These are phyloP conservation scores for Apis laboriosa DNA, from an alignment of 1,140 invertebrate species.

Conservation along the genomic window DNA sequence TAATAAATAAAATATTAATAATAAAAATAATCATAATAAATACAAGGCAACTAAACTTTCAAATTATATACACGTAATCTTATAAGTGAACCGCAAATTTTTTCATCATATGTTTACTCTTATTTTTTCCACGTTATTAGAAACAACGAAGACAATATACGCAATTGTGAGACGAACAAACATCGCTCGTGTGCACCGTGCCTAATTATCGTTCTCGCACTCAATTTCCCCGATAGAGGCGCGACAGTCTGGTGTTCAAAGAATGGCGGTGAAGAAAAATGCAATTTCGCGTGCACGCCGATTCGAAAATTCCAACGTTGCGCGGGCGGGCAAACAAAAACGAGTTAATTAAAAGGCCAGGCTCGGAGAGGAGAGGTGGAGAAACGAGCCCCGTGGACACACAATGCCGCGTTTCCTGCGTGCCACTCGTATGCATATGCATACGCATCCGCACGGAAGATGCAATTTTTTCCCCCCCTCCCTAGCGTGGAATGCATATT, in stretches of 20 bases:
- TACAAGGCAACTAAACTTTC: no score
- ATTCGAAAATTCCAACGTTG: conserved; percentile 32
- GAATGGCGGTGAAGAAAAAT: conserved; percentile 46
- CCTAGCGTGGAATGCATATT: conserved; percentile 34
- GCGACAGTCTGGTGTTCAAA: conserved; percentile 19
- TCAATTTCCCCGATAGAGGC: background rate
- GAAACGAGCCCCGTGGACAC: conserved; percentile 4
- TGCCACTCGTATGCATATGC: conserved; percentile 52
- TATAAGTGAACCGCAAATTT: no score
- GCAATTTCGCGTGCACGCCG: conserved; percentile 37
- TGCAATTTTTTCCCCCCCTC: conserved; percentile 25
- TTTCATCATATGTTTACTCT: no score
- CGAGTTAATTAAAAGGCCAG: conserved; percentile 47
- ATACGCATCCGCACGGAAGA: conserved; percentile 37
- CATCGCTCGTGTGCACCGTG: no score
- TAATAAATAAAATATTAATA: no score
- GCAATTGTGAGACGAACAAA: no score
- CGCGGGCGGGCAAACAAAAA: conserved; percentile 41
- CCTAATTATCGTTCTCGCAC: background rate
- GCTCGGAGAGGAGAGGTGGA: background rate
- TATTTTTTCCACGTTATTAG: no score
- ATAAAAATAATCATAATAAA: no score
- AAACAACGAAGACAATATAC: no score
- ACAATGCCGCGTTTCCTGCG: conserved; percentile 5
- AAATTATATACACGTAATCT: no score